Percentiles rank a stretch among this genome's conserved stretches.
Evolutionary conservation across 2,113 vertebrate genomes (phyloP).

Genomic region (Lepus timidus): DNA sequence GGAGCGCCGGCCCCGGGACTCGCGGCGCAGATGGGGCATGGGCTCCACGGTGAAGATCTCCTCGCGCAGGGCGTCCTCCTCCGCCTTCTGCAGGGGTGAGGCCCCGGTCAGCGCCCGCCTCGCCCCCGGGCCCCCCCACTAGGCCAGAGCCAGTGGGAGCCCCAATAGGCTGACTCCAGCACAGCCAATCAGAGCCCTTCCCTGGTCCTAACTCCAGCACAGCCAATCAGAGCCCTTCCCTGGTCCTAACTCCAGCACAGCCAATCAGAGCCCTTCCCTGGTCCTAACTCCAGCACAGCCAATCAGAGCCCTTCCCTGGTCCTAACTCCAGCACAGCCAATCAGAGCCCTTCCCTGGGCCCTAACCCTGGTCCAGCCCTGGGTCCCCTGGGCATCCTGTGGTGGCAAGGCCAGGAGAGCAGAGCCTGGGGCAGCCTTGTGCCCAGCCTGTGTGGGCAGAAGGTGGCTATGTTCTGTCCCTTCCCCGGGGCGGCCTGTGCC

Average conservation of each 20-base stretch:
- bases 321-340: too few relatives aligned
- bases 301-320: not conserved
- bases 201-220: not conserved
- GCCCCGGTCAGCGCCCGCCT: too few relatives aligned
- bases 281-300: not conserved
- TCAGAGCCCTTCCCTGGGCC: not conserved
- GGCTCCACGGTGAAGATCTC: constrained; percentile 78
- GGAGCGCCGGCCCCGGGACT: constrained; percentile 85
- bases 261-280: not conserved
- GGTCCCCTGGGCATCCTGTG: not conserved
- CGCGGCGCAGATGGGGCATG: constrained; percentile 69
- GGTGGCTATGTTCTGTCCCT: not conserved
- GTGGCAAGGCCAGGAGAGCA: not conserved
- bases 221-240: not conserved
- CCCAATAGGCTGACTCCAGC: too few relatives aligned
- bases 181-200: not conserved
- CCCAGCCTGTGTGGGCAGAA: not conserved
- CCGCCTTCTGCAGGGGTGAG: not conserved
- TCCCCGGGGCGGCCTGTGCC: not conserved
- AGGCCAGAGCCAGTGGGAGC: too few relatives aligned
- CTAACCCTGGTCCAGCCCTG: not conserved
- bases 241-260: not conserved
- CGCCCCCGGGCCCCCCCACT: too few relatives aligned
- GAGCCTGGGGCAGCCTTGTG: not conserved
- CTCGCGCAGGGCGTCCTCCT: not conserved